phyloP scores from a whole-genome alignment of 2,113 vertebrate species.

The Equus przewalskii region DNA sequence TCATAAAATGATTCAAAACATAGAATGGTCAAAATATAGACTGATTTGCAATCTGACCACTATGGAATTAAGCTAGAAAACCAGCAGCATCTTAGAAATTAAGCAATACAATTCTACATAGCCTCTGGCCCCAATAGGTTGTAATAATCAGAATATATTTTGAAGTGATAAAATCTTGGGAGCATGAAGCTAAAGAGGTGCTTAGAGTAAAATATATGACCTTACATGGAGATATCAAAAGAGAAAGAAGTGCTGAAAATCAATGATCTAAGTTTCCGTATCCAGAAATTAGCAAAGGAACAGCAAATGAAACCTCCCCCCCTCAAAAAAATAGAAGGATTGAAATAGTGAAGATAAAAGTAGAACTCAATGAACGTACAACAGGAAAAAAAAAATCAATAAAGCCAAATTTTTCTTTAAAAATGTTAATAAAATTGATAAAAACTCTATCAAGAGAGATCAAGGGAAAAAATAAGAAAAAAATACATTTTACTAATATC shows the following conservation, averaged over 20 bases:
- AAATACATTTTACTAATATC: not conserved
- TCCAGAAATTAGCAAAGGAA: not conserved
- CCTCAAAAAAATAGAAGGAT: not conserved
- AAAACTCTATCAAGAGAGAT: not conserved
- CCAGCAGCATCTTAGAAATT: not conserved
- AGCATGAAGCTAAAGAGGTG: not conserved
- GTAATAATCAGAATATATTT: not conserved
- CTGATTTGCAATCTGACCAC: not conserved
- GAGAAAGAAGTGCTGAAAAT: not conserved
- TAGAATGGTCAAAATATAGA: not conserved
- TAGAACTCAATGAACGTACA: not conserved
- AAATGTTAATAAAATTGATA: not conserved
- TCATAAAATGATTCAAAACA: not conserved
- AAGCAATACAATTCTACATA: not conserved
- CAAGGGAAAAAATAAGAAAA: not conserved
- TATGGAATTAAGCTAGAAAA: not conserved
- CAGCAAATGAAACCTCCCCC: not conserved
- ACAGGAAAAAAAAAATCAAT: not conserved
- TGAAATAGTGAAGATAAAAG: not conserved
- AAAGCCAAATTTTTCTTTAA: not conserved
- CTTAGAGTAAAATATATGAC: not conserved
- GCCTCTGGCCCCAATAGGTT: not conserved
- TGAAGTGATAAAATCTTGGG: not conserved
- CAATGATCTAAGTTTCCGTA: not conserved
- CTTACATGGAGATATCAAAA: not conserved